Evolutionary conservation across 2,888 invertebrate genomes (phyloP), one percentile per base, ranked within the genome.

Genomic region (Hoplodrina blanda): DNA sequence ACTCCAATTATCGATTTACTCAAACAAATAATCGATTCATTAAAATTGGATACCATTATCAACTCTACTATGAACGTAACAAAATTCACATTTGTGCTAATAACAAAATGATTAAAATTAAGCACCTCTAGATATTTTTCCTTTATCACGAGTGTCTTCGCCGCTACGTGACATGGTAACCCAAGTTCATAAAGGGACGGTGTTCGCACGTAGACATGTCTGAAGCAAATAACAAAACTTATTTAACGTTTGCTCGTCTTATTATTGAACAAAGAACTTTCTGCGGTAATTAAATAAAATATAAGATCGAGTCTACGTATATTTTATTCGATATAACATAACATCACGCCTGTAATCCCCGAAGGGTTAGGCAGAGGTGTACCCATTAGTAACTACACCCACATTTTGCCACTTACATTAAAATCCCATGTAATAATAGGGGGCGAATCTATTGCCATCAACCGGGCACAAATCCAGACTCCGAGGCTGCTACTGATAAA

Each of bases 101-200:
- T 70, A 76, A 62, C 53, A 57, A 53, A 72, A 75, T 81, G 76
- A 78, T 78, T 76, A 80, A 78, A 80, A 78, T 73, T 76, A 69
- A 78, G 69, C 74, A 60, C 68, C 69, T n/a, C n/a, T 67, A 65
- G 53, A 78, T 78, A 73, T 85, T 85, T 86, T 85, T 81, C 78
- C 79, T 78, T 85, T 85, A 84, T 85, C 83, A 83, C 83, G 84
- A 86, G 87, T 83, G 86, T 84, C 84, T 83, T 83, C 81, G 83
- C 70, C 75, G 80, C 62, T 88, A 91, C 91, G 91, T 92, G 91
- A 90, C 85, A 79, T 88, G 89, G 87, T 86, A 89, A 89, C 88
- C 73, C 77, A 87, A 85, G 85, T 86, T 90, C 90, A 88, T 91
- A 90, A 90, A 88, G 86, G 85, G 82, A 81, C 85, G 78, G 80